Percentiles rank a stretch among this genome's conserved stretches.
Evolutionary conservation across 2,797 vertebrate species (phyloP).

Genomic region (Spea hammondii): DNA sequence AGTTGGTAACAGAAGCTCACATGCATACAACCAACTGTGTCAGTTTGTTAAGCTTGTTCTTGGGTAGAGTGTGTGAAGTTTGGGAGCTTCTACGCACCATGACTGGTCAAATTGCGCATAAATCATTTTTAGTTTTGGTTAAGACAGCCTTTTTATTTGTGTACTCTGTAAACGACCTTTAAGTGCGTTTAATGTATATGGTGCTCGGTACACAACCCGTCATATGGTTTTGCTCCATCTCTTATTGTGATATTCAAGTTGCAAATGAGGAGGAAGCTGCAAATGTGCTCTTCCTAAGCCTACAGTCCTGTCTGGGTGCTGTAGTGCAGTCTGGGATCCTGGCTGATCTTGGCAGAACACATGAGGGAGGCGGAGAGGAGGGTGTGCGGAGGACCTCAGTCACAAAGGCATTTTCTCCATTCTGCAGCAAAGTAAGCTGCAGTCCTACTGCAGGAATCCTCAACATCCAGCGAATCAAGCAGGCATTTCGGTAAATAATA

Average conservation of each 20-base stretch:
- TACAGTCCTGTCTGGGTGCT: constrained; percentile 55
- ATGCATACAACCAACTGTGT: too few relatives aligned
- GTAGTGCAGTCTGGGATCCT: constrained; percentile 55
- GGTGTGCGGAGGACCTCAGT: constrained; percentile 64
- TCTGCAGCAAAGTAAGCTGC: constrained; percentile 60
- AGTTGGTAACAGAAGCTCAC: too few relatives aligned
- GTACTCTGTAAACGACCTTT: constrained; percentile 16
- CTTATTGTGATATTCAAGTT: constrained; percentile 21
- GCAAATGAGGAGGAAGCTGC: neutral
- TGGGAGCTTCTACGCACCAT: too few relatives aligned
- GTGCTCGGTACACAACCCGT: neutral
- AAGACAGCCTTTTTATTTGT: neutral
- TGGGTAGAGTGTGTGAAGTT: too few relatives aligned
- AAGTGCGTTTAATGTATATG: neutral
- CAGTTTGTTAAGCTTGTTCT: too few relatives aligned
- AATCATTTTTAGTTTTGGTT: neutral
- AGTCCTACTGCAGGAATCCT: constrained; percentile 58
- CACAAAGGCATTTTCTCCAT: constrained; percentile 57
- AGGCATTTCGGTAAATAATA: constrained; percentile 33
- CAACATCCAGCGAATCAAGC: constrained; percentile 42
- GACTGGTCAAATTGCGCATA: neutral
- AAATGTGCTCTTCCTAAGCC: constrained; percentile 25
- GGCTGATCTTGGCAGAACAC: constrained; percentile 69
- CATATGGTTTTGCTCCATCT: neutral
- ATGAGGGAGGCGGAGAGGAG: constrained; percentile 54